These are phyloP conservation scores for Calliscelio sp. DNA, from an alignment of 2,888 invertebrate species.

Conservation along the genomic window DNA sequence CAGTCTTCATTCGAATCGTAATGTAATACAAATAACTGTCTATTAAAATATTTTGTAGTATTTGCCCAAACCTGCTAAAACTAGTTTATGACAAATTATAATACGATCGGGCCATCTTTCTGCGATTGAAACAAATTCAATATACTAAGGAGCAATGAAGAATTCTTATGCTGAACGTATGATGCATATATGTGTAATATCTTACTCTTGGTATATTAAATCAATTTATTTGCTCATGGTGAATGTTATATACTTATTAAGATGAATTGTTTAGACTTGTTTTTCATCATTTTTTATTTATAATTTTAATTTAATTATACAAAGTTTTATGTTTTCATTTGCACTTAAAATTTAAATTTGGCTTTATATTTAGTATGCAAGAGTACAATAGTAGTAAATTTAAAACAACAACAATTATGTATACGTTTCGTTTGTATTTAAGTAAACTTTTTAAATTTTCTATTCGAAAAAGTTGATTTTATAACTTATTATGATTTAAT, in stretches of 20 bases:
- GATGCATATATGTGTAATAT: slow-evolving; percentile 78
- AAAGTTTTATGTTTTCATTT: too few relatives aligned
- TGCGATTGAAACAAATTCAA: slow-evolving; percentile 65
- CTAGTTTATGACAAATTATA: slow-evolving; percentile 64
- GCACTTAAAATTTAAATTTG: too few relatives aligned
- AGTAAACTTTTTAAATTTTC: too few relatives aligned
- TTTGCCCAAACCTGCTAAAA: slow-evolving; percentile 73
- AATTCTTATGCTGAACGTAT: slow-evolving; percentile 80
- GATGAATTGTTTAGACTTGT: slow-evolving; percentile 28
- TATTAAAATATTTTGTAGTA: slow-evolving; percentile 73
- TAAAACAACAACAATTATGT: too few relatives aligned
- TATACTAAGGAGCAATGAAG: slow-evolving; percentile 74
- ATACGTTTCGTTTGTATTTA: too few relatives aligned
- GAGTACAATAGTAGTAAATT: too few relatives aligned
- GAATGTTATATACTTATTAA: slow-evolving; percentile 71
- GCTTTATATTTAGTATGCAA: too few relatives aligned
- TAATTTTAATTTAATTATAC: too few relatives aligned
- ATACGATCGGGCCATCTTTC: slow-evolving; percentile 65
- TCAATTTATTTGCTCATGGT: slow-evolving; percentile 75
- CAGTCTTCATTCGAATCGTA: slow-evolving; percentile 62
- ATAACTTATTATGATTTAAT: too few relatives aligned
- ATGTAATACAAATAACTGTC: slow-evolving; percentile 70
- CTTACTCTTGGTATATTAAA: slow-evolving; percentile 77
- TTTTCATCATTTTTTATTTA: too few relatives aligned
- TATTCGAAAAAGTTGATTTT: too few relatives aligned